Base-by-base conservation (phyloP, 2,888 invertebrate species). In the Lithosia quadra region DNA sequence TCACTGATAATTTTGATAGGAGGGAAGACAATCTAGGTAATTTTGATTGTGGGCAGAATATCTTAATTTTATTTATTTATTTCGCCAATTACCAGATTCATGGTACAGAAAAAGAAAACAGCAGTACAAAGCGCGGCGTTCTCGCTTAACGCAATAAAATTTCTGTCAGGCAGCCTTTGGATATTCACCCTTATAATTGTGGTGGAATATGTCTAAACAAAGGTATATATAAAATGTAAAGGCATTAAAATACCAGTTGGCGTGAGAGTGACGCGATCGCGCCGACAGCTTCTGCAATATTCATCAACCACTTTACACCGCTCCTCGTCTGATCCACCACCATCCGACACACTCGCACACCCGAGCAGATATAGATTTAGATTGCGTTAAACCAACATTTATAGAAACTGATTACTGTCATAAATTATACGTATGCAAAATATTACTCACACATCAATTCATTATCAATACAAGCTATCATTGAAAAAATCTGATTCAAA, bases 261-360 rank as follows among this genome's bases (percentile, higher is more conserved):
- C 74, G 67, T 34, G 68, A 71, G 67, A 65, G 72, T 28, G 72
- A 67, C 77, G 78, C 80, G 76, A 76, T 82, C 85, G 77, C 71
- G 79, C 69, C 85, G 89, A 88, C 90, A 88, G 81, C 83, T 82
- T 78, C 81, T 93, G 89, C 89, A 93, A 92, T 92, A 93, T 93
- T 94, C 92, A 93, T 88, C 85, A 84, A 84, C 87, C 90, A 90
- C 92, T 90, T 90, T 89, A 87, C 90, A 84, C 87, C 82, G 84
- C 81, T 80, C 81, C 79, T 80, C 80, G 77, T 79, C 71, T 76
- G 78, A 80, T 84, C 81, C 78, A 77, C 82, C 83, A 56, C 59
- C 63, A 55, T 21, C 39, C 61, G 34, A 65, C 57, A 85, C 85
- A 74, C 65, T 28, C 75, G 66, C 72, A 22, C 34, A 34, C 33